Evolutionary conservation across 2,888 invertebrate species (phyloP).

Genomic region (Glaucopsyche alexis): DNA sequence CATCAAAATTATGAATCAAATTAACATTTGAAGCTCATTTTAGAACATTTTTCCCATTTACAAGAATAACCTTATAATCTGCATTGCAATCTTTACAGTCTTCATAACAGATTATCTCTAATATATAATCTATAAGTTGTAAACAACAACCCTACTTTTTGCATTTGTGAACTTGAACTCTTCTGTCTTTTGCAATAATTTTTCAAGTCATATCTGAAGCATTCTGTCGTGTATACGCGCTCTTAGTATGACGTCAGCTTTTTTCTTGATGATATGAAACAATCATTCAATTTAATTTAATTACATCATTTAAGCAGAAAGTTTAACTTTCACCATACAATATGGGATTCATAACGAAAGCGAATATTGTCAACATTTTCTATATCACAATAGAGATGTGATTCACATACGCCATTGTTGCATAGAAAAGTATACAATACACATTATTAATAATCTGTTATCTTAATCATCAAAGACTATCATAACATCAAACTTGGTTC

Average conservation of each 20-base stretch:
- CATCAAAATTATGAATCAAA: too few species aligned
- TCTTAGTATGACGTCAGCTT: neutral
- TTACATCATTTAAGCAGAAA: constrained; percentile 21
- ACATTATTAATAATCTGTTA: neutral
- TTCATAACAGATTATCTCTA: too few species aligned
- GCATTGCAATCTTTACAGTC: too few species aligned
- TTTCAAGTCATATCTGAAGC: neutral
- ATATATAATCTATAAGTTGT: too few species aligned
- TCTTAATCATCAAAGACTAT: constrained; percentile 1
- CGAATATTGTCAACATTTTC: constrained; percentile 25
- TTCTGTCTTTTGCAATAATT: neutral
- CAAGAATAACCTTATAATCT: too few species aligned
- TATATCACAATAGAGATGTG: constrained; percentile 24
- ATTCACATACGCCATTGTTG: constrained; percentile 16
- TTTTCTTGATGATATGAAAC: neutral
- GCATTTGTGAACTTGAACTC: neutral
- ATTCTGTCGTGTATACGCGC: neutral
- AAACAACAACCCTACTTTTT: neutral
- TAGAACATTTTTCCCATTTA: too few species aligned
- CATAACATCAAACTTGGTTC: neutral
- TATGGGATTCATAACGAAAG: constrained; percentile 23
- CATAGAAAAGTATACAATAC: constrained; percentile 13
- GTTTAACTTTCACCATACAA: constrained; percentile 23
- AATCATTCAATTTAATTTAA: constrained; percentile 21
- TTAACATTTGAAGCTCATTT: too few species aligned